These are phyloP conservation scores for Onthophagus taurus DNA, from an alignment of 1,140 invertebrate genomes.

Conservation along the genomic window DNA sequence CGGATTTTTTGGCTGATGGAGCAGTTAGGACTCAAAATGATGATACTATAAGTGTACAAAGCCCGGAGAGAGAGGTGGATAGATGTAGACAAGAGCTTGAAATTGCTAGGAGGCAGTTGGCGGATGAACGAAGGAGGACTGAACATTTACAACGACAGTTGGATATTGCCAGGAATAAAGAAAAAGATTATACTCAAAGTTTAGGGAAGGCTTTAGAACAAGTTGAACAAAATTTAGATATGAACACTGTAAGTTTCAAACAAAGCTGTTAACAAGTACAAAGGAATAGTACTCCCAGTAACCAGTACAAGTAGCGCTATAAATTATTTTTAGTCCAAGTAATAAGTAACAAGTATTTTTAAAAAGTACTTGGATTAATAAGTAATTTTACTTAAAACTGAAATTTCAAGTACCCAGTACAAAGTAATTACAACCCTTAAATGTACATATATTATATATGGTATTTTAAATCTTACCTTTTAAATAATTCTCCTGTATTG, in stretches of 20 bases:
- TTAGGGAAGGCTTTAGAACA: constrained; percentile 46
- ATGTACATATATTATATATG: too few species aligned
- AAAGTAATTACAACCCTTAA: too few species aligned
- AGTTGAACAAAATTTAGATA: constrained; percentile 48
- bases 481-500: too few species aligned
- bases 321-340: too few species aligned
- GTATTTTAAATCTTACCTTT: too few species aligned
- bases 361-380: too few species aligned
- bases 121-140: constrained; percentile 43
- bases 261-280: too few species aligned
- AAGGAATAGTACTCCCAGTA: too few species aligned
- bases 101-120: constrained; percentile 41
- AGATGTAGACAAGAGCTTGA: constrained; percentile 47
- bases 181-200: constrained; percentile 43
- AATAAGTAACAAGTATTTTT: too few species aligned
- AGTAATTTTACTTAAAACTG: too few species aligned
- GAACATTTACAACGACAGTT: constrained; percentile 46
- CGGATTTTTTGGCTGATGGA: constrained; percentile 64
- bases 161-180: constrained; percentile 38
- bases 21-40: constrained; percentile 44
- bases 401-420: too few species aligned
- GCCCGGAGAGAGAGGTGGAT: constrained; percentile 42
- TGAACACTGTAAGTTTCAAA: constrained; percentile 45
- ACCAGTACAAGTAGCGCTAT: too few species aligned
- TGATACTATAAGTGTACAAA: constrained; percentile 38